phyloP scores from a whole-genome alignment of 2,888 invertebrate genomes.

The Lasioglossum marginatum region DNA sequence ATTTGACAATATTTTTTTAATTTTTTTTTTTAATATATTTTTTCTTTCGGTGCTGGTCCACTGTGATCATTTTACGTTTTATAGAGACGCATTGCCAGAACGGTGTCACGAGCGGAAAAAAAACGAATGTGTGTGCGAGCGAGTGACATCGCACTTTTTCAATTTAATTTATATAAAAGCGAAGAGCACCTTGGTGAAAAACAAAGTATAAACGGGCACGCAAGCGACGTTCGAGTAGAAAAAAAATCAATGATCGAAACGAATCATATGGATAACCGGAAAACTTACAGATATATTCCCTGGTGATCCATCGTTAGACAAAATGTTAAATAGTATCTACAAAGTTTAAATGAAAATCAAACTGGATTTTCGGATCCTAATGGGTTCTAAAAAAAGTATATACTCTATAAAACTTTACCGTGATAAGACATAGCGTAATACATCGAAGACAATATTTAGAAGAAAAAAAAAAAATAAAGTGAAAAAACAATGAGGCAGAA shows the following conservation, averaged over 20 bases:
- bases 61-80: slow-evolving; percentile 53
- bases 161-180: slow-evolving; percentile 46
- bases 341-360: slow-evolving; percentile 60
- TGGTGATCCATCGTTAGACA: slow-evolving; percentile 50
- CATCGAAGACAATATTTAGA: slow-evolving; percentile 72
- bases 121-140: slow-evolving; percentile 14
- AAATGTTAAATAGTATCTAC: slow-evolving; percentile 61
- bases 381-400: slow-evolving; percentile 61
- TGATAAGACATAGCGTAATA: slow-evolving; percentile 66
- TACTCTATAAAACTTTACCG: slow-evolving; percentile 58
- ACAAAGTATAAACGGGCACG: slow-evolving; percentile 66
- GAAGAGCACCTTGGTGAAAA: slow-evolving; percentile 69
- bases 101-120: slow-evolving; percentile 29
- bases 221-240: slow-evolving; percentile 42
- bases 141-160: slow-evolving; percentile 48
- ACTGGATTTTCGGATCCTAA: slow-evolving; percentile 62
- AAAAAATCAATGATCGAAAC: slow-evolving; percentile 42
- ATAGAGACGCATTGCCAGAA: slow-evolving; percentile 48
- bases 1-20: slow-evolving; percentile 54
- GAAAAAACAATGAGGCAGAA: slow-evolving; percentile 39
- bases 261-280: slow-evolving; percentile 33
- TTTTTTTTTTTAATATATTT: slow-evolving; percentile 40
- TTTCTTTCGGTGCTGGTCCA: slow-evolving; percentile 67
- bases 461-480: slow-evolving; percentile 20
- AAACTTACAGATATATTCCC: slow-evolving; percentile 32